Evolutionary conservation across 2,888 invertebrate genomes (phyloP).

Genomic region (Aphodius granarius): DNA sequence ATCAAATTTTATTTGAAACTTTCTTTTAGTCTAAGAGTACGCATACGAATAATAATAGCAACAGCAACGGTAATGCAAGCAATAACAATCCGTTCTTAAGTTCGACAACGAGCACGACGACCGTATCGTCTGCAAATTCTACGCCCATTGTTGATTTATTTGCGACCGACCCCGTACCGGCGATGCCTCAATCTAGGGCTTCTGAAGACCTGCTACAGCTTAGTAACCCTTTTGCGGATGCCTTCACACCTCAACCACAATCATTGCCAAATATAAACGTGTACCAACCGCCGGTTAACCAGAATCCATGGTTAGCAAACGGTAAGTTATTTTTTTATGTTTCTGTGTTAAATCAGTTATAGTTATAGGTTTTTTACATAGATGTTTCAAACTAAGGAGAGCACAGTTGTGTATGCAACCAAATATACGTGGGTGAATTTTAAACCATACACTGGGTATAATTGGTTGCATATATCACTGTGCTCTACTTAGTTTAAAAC

Average conservation of each 20-base stretch:
- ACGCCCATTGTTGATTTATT: constrained; percentile 76
- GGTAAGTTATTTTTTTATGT: constrained; percentile 30
- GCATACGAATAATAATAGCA: constrained; percentile 41
- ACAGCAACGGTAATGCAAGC: not conserved
- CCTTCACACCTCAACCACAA: constrained; percentile 32
- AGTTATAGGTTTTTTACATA: too few relatives aligned
- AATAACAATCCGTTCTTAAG: constrained; percentile 39
- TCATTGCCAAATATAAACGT: constrained; percentile 36
- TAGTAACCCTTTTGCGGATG: constrained; percentile 90
- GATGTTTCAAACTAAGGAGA: too few relatives aligned
- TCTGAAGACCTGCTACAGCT: constrained; percentile 88
- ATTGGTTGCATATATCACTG: too few relatives aligned
- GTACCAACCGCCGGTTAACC: constrained; percentile 32
- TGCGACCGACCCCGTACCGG: constrained; percentile 58
- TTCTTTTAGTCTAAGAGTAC: constrained; percentile 62
- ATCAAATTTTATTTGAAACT: not conserved
- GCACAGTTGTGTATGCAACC: too few relatives aligned
- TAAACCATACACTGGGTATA: too few relatives aligned
- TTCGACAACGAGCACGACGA: constrained; percentile 40
- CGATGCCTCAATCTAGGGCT: constrained; percentile 61
- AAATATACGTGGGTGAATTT: too few relatives aligned
- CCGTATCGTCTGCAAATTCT: constrained; percentile 41
- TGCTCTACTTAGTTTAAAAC: too few relatives aligned
- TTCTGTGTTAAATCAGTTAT: not conserved
- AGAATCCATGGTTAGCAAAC: constrained; percentile 61